phyloP scores from a whole-genome alignment of 2,888 invertebrate genomes.

The Drosophila limbata region DNA sequence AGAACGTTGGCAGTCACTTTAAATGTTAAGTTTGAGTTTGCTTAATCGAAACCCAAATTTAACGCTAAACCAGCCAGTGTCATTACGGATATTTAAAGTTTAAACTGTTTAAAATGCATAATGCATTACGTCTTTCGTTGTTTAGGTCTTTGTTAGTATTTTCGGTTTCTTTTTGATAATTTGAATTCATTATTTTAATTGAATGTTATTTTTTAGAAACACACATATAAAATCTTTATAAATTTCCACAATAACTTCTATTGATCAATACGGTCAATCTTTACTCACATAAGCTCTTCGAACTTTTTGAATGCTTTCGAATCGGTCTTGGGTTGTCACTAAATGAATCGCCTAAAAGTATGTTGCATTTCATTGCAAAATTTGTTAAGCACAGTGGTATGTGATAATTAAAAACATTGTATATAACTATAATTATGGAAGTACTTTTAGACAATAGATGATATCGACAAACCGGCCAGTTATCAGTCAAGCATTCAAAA shows the following conservation, averaged over 20 bases:
- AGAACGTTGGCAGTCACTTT: background rate
- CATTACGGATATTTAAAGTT: background rate
- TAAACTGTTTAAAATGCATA: slow-evolving; percentile 23
- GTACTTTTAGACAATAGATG: too few relatives aligned
- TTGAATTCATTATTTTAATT: background rate
- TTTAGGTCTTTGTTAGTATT: background rate
- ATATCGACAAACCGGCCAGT: too few relatives aligned
- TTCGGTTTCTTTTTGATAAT: background rate
- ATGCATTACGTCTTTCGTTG: background rate
- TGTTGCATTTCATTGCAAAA: background rate
- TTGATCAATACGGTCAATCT: too few relatives aligned
- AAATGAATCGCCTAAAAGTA: background rate
- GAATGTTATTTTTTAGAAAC: too few relatives aligned
- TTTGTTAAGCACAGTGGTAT: too few relatives aligned
- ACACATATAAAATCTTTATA: too few relatives aligned
- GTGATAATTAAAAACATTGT: too few relatives aligned
- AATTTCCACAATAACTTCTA: too few relatives aligned
- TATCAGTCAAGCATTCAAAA: too few relatives aligned
- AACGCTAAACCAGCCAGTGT: background rate
- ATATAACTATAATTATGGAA: too few relatives aligned
- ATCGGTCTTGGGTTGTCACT: background rate
- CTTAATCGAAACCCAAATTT: background rate
- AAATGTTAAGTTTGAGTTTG: background rate
- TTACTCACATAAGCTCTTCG: background rate
- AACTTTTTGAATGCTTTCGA: background rate